phyloP scores from a whole-genome alignment of 2,797 vertebrate species.

The Florisuga fusca region DNA sequence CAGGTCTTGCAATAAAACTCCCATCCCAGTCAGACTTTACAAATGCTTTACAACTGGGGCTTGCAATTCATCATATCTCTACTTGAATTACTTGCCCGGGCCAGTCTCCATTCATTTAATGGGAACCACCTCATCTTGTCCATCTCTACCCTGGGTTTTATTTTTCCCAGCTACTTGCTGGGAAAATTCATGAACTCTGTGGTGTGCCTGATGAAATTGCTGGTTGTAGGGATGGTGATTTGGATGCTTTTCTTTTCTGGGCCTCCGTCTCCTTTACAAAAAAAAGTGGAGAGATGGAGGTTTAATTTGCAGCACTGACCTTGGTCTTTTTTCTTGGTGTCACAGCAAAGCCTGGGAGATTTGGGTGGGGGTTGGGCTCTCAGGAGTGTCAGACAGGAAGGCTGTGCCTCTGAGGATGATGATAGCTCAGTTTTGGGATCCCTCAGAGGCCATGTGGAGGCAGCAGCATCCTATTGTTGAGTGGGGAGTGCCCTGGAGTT shows the following conservation, averaged over 20 bases:
- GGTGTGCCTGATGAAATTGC: neutral
- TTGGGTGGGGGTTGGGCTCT: neutral
- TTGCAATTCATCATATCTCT: neutral
- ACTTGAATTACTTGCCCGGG: neutral
- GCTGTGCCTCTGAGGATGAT: neutral
- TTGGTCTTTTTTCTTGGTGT: neutral
- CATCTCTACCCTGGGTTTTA: neutral
- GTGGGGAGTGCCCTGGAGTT: no score
- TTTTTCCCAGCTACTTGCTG: neutral
- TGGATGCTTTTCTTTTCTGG: neutral
- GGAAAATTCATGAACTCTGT: neutral
- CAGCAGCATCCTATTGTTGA: neutral
- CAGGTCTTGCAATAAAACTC: neutral
- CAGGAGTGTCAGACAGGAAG: accelerated
- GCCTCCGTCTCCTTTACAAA: neutral
- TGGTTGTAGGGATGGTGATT: neutral
- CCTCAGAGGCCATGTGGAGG: neutral
- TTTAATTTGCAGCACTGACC: neutral
- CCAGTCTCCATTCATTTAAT: neutral
- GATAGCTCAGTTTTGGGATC: neutral
- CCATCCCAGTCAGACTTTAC: neutral
- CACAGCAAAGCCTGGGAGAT: neutral
- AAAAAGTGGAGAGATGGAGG: neutral
- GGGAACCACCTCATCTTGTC: neutral
- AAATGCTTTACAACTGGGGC: neutral